Evolutionary conservation across 2,113 vertebrate genomes (phyloP).

Genomic region (Ophthalmolycus amberensis): DNA sequence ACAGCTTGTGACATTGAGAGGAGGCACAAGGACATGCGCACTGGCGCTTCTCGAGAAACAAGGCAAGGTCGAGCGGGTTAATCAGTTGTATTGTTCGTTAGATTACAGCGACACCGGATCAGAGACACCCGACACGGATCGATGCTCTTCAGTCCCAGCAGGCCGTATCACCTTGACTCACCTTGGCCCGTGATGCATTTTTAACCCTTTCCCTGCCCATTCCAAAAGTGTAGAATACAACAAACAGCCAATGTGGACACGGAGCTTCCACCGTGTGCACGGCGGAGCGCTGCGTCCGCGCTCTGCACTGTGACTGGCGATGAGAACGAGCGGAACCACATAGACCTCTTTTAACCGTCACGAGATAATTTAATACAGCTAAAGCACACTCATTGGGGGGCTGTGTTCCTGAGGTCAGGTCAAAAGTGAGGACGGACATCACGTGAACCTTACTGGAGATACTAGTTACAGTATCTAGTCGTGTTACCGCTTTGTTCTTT

Average conservation of each 20-base stretch:
- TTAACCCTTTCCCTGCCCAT: slow-evolving; percentile 85
- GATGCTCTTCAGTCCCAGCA: slow-evolving; percentile 38
- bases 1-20: slow-evolving; percentile 59
- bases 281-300: too few relatives aligned
- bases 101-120: slow-evolving; percentile 64
- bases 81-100: slow-evolving; percentile 70
- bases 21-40: slow-evolving; percentile 54
- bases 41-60: slow-evolving; percentile 38
- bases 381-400: too few relatives aligned
- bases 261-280: too few relatives aligned
- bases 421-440: too few relatives aligned
- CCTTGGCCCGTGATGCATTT: slow-evolving; percentile 93
- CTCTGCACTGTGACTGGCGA: too few relatives aligned
- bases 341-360: too few relatives aligned
- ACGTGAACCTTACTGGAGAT: background rate
- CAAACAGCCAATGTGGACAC: too few relatives aligned
- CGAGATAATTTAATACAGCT: too few relatives aligned
- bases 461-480: too few relatives aligned
- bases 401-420: background rate
- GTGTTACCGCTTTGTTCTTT: too few relatives aligned
- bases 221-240: background rate
- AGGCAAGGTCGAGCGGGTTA: slow-evolving; percentile 60
- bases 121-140: slow-evolving; percentile 65
- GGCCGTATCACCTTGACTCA: slow-evolving; percentile 90
- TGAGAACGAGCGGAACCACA: too few relatives aligned